Evolutionary conservation across 2,797 vertebrate genomes (phyloP).

Genomic region (Adelosebastes latens): DNA sequence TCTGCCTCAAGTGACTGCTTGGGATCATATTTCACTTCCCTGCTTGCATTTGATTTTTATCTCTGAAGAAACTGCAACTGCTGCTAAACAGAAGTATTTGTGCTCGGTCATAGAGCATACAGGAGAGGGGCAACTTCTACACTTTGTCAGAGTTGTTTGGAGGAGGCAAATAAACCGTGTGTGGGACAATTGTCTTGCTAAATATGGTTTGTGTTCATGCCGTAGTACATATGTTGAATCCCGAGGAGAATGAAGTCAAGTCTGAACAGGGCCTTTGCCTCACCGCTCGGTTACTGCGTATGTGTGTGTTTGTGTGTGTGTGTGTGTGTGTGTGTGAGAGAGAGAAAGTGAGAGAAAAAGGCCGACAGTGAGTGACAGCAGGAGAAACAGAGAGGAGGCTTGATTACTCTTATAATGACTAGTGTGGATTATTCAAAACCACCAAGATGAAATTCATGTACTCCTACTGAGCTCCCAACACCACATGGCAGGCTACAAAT

Average conservation of each 20-base stretch:
- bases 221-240: not conserved
- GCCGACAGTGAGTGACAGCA: conserved; percentile 62
- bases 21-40: conserved; percentile 7
- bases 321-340: conserved; percentile 5
- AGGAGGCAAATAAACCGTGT: not conserved
- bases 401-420: conserved; percentile 71
- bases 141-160: not conserved
- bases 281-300: not conserved
- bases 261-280: conserved; percentile 19
- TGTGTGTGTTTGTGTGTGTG: not conserved
- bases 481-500: conserved; percentile 74
- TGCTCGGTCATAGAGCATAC: not conserved
- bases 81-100: not conserved
- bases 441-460: conserved; percentile 65
- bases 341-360: conserved; percentile 48
- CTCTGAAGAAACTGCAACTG: not conserved
- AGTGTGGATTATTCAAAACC: conserved; percentile 76
- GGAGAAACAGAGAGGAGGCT: conserved; percentile 70
- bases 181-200: not conserved
- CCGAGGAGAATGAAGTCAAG: not conserved
- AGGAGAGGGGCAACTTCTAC: not conserved
- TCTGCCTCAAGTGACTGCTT: not conserved
- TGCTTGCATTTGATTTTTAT: conserved; percentile 9
- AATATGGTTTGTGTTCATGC: not conserved
- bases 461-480: conserved; percentile 68